Conservation (phyloP, 2,113 vertebrate species). For the Dipodomys spectabilis region DNA sequence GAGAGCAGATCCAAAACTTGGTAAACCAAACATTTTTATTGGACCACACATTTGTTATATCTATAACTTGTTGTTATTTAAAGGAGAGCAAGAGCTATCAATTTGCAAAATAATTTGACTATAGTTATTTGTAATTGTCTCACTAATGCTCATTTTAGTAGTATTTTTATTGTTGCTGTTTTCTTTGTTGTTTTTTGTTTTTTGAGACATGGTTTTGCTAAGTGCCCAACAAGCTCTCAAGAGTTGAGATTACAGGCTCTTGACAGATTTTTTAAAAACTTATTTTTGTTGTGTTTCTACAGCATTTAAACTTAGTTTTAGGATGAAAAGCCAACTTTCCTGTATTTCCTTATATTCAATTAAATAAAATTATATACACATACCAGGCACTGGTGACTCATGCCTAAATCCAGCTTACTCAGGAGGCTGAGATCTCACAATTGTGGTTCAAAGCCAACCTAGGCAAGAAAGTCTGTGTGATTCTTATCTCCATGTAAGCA, state of each 20-base stretch:
- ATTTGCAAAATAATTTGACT: neutral
- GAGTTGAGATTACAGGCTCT: neutral
- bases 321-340: neutral
- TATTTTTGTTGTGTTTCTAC: neutral
- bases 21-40: neutral
- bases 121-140: neutral
- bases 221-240: neutral
- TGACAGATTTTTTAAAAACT: neutral
- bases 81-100: neutral
- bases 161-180: neutral
- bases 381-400: too few relatives aligned
- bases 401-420: too few relatives aligned
- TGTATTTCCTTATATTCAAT: neutral
- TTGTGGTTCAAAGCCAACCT: too few relatives aligned
- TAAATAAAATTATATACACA: neutral
- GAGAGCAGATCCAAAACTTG: neutral
- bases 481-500: too few relatives aligned
- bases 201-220: neutral
- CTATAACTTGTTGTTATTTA: neutral
- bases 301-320: neutral
- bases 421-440: too few relatives aligned
- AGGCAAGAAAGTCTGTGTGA: too few relatives aligned
- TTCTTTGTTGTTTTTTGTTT: neutral
- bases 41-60: neutral
- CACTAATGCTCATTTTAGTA: neutral